Evolutionary conservation across 1,140 invertebrate genomes (phyloP), one percentile per base, ranked within the genome.

Genomic region (Hermetia illucens): DNA sequence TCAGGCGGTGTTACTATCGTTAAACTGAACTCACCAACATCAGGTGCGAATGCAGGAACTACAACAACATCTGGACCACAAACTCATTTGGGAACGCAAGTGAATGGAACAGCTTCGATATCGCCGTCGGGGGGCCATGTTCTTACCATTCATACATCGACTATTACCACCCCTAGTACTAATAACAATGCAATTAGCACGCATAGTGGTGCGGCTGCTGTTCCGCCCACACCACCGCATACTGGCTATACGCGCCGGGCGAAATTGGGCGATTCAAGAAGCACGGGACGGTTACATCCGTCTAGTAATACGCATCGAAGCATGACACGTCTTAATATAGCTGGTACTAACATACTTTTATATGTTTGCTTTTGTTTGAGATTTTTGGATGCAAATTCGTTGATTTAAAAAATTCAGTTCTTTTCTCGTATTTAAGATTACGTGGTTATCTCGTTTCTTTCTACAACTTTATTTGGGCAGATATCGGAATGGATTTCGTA

Each of bases 1-100:
- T 71, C 73, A 5, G 72, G 73, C 27, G 77, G 78, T 16, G 74
- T 82, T 1, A 82, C 80, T 4, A 82, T 82, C 24, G 79, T 82
- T 5, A 79, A 78, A 58, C 65, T 83, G 8, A 75, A 77, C 13
- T 75, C 75, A 8, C 35, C 44, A 34, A 42, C 34, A 24, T 21
- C 36, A 5, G 20, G 19, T 22, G 36, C 34, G 21, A 36, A 21
- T 44, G 15, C 45, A 49, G 27, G 46, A 47, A 45, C 6, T n/a
- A n/a, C n/a, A n/a, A n/a, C n/a, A n/a, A n/a, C n/a, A n/a, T n/a
- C n/a, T n/a, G n/a, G n/a, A n/a, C 25, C 8, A 27, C 25, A 8
- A 27, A 8, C 24, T 27, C 8, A 27, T n/a, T 27, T 27, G 24
- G 25, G n/a, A n/a, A n/a, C n/a, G n/a, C n/a, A n/a, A n/a, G n/a